Conservation (phyloP, 2,113 vertebrate species). For the Poecile atricapillus region DNA sequence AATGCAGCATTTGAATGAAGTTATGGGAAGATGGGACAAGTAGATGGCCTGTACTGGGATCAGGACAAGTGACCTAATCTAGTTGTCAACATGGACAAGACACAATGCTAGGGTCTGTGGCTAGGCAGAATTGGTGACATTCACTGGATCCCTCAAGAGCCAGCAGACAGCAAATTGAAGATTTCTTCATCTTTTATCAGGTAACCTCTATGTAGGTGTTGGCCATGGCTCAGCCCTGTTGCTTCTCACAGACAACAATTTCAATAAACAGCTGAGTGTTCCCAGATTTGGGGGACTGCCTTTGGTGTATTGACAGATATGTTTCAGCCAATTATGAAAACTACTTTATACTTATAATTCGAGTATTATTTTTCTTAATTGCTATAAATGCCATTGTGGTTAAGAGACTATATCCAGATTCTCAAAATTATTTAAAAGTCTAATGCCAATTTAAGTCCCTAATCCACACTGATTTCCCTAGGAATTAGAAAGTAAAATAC, state of each 20-base stretch:
- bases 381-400: neutral
- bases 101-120: neutral
- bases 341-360: neutral
- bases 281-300: neutral
- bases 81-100: neutral
- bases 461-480: constrained; percentile 40
- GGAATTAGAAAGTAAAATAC: constrained; percentile 38
- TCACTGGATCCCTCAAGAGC: neutral
- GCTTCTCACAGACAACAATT: neutral
- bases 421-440: constrained; percentile 48
- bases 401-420: neutral
- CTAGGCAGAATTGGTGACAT: neutral
- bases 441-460: constrained; percentile 36
- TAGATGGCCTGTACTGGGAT: neutral
- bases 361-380: constrained; percentile 27
- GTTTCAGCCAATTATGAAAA: neutral
- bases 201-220: neutral
- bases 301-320: neutral
- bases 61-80: neutral
- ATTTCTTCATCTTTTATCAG: neutral
- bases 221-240: neutral
- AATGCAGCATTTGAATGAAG: neutral
- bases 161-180: neutral
- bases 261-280: neutral
- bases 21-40: neutral